Conservation (phyloP, 2,113 vertebrate genomes). For the Anhinga rufa region DNA sequence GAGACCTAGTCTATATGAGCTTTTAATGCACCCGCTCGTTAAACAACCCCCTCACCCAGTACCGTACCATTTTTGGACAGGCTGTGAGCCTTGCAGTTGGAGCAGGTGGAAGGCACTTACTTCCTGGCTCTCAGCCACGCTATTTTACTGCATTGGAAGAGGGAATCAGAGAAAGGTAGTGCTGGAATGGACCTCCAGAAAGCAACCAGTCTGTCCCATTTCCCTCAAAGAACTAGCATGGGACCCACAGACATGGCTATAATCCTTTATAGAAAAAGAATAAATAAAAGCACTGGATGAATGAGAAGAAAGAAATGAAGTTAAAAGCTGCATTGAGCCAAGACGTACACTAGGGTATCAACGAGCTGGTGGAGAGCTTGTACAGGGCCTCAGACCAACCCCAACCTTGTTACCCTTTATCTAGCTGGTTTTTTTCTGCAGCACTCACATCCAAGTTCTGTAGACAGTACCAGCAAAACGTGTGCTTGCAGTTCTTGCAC, state of each 20-base stretch:
- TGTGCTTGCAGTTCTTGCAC: conserved; percentile 98
- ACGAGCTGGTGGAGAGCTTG: not conserved
- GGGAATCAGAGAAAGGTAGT: not conserved
- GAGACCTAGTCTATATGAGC: not conserved
- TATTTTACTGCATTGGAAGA: not conserved
- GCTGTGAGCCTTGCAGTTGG: not conserved
- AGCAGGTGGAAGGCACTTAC: not conserved
- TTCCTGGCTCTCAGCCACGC: not conserved
- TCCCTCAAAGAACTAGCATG: not conserved
- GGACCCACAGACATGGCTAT: not conserved
- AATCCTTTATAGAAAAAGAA: not conserved
- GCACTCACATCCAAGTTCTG: conserved; percentile 92
- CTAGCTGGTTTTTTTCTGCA: not conserved
- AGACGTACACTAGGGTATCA: not conserved
- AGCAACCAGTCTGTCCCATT: not conserved
- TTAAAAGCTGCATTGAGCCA: not conserved
- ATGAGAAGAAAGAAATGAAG: not conserved
- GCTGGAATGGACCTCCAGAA: not conserved
- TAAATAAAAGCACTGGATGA: not conserved
- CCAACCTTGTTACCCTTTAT: not conserved
- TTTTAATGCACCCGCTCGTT: not conserved
- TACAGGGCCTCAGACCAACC: not conserved
- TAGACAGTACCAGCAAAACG: conserved; percentile 98
- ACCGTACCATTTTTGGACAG: not conserved
- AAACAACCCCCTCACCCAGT: not conserved